Percentiles rank a stretch among this genome's conserved stretches.
These are phyloP conservation scores for Chrysogorgia sp. DNA, from an alignment of 92 coral and sea anemone species.

Conservation along the genomic window DNA sequence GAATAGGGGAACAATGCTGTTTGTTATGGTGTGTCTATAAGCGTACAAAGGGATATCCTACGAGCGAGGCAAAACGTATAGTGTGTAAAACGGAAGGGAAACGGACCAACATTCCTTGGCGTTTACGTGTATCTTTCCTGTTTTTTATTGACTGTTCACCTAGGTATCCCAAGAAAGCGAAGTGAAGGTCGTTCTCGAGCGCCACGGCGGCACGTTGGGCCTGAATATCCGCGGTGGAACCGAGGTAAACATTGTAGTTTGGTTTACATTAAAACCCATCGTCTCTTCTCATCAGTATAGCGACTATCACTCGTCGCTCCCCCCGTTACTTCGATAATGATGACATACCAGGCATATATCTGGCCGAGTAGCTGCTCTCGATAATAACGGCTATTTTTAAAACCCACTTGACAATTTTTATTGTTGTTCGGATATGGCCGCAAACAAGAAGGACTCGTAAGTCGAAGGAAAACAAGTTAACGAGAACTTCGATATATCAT, in stretches of 20 bases:
- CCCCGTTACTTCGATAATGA: neutral
- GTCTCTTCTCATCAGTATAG: neutral
- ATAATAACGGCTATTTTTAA: slow-evolving; percentile 1
- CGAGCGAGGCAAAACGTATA: neutral
- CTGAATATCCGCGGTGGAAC: slow-evolving; percentile 95
- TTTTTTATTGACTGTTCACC: slow-evolving; percentile 53
- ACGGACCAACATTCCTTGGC: neutral
- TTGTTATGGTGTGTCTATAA: neutral
- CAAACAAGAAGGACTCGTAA: neutral
- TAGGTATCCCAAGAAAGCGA: slow-evolving; percentile 89
- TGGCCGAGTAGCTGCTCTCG: neutral
- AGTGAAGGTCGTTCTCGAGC: slow-evolving; percentile 77
- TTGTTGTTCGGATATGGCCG: neutral
- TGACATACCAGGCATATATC: neutral
- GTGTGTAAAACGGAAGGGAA: slow-evolving; percentile 28
- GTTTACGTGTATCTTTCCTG: slow-evolving; percentile 48
- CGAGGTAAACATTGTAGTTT: slow-evolving; percentile 59
- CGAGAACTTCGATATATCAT: slow-evolving; percentile 18
- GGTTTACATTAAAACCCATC: slow-evolving; percentile 6
- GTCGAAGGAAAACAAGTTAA: slow-evolving; percentile 2
- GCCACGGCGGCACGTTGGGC: slow-evolving; percentile 83
- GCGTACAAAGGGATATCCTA: neutral
- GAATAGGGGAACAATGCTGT: neutral
- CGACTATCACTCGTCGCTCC: neutral
- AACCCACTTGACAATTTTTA: neutral